phyloP scores from a whole-genome alignment of 2,888 invertebrate species.

The Carcina quercana region DNA sequence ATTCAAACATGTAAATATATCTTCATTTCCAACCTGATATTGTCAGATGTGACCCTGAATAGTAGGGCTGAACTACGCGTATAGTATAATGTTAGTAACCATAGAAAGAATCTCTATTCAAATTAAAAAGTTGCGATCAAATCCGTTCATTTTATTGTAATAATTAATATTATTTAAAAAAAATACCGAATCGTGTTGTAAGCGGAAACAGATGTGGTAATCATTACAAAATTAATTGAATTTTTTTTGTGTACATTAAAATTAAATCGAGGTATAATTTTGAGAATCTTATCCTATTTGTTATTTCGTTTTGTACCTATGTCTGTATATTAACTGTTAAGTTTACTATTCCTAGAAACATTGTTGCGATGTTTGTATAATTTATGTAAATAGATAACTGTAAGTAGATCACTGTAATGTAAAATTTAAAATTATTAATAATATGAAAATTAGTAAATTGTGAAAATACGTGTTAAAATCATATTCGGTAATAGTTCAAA shows the following conservation, averaged over 20 bases:
- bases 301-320: constrained; percentile 59
- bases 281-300: too few relatives aligned
- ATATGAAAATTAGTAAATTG: constrained; percentile 4
- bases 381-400: constrained; percentile 59
- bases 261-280: too few relatives aligned
- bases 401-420: constrained; percentile 53
- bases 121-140: constrained; percentile 25
- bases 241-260: too few relatives aligned
- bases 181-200: constrained; percentile 2
- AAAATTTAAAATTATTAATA: too few relatives aligned
- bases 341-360: constrained; percentile 47
- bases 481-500: constrained; percentile 51
- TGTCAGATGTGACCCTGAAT: too few relatives aligned
- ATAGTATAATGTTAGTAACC: constrained; percentile 27
- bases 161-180: constrained; percentile 1
- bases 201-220: too few relatives aligned
- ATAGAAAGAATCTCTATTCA: constrained; percentile 1
- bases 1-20: too few relatives aligned
- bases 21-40: too few relatives aligned
- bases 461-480: constrained; percentile 39
- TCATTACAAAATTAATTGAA: too few relatives aligned
- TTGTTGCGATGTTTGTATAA: constrained; percentile 69
- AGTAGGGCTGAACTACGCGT: too few relatives aligned
- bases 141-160: constrained; percentile 19
- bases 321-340: constrained; percentile 62